Evolutionary conservation across 2,888 invertebrate species (phyloP).

Genomic region (Pycnomerus fuliginosus): DNA sequence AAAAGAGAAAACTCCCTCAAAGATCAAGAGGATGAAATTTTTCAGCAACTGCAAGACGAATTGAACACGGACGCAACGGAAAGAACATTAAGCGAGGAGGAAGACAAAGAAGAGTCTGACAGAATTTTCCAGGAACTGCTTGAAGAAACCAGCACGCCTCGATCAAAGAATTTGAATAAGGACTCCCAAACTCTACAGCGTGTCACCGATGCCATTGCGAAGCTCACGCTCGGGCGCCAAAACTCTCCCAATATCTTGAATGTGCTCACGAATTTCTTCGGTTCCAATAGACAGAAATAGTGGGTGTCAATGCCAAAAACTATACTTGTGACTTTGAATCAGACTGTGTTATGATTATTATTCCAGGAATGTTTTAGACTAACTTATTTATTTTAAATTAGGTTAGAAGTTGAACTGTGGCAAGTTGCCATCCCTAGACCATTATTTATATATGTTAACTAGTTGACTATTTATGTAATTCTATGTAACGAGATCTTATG

Average conservation of each 20-base stretch:
- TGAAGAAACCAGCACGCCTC: slow-evolving; percentile 38
- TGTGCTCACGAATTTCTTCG: slow-evolving; percentile 47
- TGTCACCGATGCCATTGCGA: slow-evolving; percentile 46
- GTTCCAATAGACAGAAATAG: slow-evolving; percentile 34
- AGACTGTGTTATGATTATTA: background rate
- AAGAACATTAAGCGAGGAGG: slow-evolving; percentile 26
- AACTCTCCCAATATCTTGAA: slow-evolving; percentile 42
- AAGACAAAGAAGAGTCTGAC: slow-evolving; percentile 42
- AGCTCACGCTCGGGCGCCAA: slow-evolving; percentile 42
- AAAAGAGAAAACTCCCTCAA: slow-evolving; percentile 29
- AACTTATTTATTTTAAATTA: slow-evolving; percentile 2
- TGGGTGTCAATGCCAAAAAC: background rate
- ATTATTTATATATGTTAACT: slow-evolving; percentile 7
- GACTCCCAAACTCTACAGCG: slow-evolving; percentile 40
- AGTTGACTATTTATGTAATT: slow-evolving; percentile 11
- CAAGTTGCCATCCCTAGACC: slow-evolving; percentile 1
- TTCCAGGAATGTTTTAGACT: background rate
- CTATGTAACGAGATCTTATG: slow-evolving; percentile 6
- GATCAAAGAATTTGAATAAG: slow-evolving; percentile 25
- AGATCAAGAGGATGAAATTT: slow-evolving; percentile 35
- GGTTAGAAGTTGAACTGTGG: background rate
- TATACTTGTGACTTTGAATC: background rate
- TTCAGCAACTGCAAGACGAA: slow-evolving; percentile 42
- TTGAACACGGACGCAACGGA: slow-evolving; percentile 31
- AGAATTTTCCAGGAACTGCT: slow-evolving; percentile 45